Base-by-base conservation (phyloP, 2,113 vertebrate genomes). In the Eurypyga helias region DNA sequence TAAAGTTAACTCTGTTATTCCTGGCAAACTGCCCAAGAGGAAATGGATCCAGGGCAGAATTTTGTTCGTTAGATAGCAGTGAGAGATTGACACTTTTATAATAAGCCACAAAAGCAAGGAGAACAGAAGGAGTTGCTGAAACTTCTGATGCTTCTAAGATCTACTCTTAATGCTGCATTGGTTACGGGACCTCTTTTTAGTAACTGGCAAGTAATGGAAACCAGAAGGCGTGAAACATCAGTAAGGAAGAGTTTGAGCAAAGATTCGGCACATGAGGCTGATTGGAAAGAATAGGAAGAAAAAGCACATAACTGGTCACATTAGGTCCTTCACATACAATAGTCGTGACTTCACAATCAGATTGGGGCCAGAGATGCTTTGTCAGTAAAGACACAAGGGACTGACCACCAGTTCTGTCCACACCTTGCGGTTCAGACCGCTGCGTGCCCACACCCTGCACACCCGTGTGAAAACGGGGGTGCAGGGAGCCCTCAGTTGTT, bases 11-110 rank as follows among this genome's bases (percentile, higher is more conserved):
- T 97, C 94, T 98, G 98, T 98, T 98, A 95, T 98, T 97, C 93
- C 97, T 98, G 98, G 98, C 98, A 97, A 97, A 91, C 28, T 87
- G 97, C 98, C 98, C 92, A 93, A 97, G 76, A 95, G 96, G 97
- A 98, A 94, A 92, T 96, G 94, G 95, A 97, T 97, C 95, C 93
- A 96, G 91, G 96, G 92, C 88, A 95, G 84, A 96, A 91, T 66
- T 96, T 95, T 89, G 96, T 97, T 97, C 96, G 87, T 93, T 84
- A 97, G 94, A 97, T 94, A 94, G 96, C 89, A 95, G 77, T 67
- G 62, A 85, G 85, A 97, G 97, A 96, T 89, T 79, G 87, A 87
- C 93, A 96, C 95, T 97, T 96, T 89, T 93, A 94, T 67, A 97
- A 95, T 85, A 96, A 77, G 92, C 83, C 87, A 87, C 83, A 94